Base-by-base conservation (phyloP, 2,888 invertebrate species). In the Portevinia maculata region DNA sequence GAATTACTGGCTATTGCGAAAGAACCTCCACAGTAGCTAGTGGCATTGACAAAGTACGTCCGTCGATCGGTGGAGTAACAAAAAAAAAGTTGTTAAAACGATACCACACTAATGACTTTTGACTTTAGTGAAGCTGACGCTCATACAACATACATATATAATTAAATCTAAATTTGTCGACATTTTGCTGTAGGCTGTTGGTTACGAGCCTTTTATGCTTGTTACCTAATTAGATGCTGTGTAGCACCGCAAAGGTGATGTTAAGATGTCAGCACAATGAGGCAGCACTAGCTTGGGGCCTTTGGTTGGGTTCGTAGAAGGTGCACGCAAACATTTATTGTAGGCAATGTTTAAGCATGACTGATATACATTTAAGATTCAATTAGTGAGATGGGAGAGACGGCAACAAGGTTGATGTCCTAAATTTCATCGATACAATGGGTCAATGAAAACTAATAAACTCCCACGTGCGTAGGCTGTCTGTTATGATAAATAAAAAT, bases 161-260 rank as follows among this genome's bases (percentile, higher is more conserved):
- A 75, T 75, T 75, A 75, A 67, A 75, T 67, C 59, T 48, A 75
- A 67, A 67, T 75, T 67, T 75, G 75, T 75, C 59, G 11, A 9
- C 67, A 52, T 53, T 41, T 67, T 9, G 59, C 75, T 37, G 46
- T 37, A 24, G 67, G 67, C 59, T 37, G 34, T 41, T 34, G 59
- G 13, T 39, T 75, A 50, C 55, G 34, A 67, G 67, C 17, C 41
- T 53, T 75, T 75, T 53, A 44, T 67, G 19, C 48, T 28, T 52
- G 67, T 67, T 67, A 59, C 59, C 59, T 60, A 75, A 75, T 75
- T 75, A 75, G 67, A 65, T 50, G 75, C 41, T 64, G 64, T 60
- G 59, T 39, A 52, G 41, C 65, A 65, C 15, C 41, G 17, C 24
- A 37, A 59, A 34, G 75, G 67, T 39, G 64, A 48, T 60, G 57